Evolutionary conservation across 2,888 invertebrate species (phyloP).

Genomic region (Zhengitettix transpicula): DNA sequence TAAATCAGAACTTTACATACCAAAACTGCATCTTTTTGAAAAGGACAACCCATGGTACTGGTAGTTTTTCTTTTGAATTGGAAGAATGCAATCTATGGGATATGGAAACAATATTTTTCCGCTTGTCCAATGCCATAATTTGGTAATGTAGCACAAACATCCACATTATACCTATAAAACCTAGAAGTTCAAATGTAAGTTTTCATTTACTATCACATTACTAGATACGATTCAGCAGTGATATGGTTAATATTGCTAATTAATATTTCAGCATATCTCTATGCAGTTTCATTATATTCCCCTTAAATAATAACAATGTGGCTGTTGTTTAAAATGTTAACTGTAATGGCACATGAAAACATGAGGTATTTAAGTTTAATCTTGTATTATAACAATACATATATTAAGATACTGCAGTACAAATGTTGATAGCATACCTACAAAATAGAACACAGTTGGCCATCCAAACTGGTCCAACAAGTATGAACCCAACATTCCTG

Average conservation of each 20-base stretch:
- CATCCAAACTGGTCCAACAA: slow-evolving; percentile 46
- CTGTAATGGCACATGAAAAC: no score
- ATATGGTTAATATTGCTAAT: no score
- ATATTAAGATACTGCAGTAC: no score
- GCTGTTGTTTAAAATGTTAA: neutral
- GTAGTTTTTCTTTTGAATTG: slow-evolving; percentile 21
- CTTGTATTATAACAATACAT: no score
- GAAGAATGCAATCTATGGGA: slow-evolving; percentile 20
- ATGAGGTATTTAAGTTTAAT: no score
- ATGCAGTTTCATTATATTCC: no score
- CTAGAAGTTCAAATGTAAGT: slow-evolving; percentile 18
- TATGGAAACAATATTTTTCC: slow-evolving; percentile 22
- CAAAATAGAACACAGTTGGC: slow-evolving; percentile 43
- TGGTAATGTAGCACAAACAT: slow-evolving; percentile 36
- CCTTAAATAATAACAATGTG: neutral
- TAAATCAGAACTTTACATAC: slow-evolving; percentile 21
- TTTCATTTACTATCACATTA: no score
- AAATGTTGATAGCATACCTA: slow-evolving; percentile 25
- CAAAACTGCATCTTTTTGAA: slow-evolving; percentile 43
- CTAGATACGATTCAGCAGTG: no score
- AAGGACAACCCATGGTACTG: slow-evolving; percentile 42
- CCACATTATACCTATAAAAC: slow-evolving; percentile 39
- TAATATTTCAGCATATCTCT: no score
- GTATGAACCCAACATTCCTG: slow-evolving; percentile 48
- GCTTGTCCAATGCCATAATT: slow-evolving; percentile 24